Base-by-base conservation (phyloP, 2,113 vertebrate species). In the Saccopteryx leptura region DNA sequence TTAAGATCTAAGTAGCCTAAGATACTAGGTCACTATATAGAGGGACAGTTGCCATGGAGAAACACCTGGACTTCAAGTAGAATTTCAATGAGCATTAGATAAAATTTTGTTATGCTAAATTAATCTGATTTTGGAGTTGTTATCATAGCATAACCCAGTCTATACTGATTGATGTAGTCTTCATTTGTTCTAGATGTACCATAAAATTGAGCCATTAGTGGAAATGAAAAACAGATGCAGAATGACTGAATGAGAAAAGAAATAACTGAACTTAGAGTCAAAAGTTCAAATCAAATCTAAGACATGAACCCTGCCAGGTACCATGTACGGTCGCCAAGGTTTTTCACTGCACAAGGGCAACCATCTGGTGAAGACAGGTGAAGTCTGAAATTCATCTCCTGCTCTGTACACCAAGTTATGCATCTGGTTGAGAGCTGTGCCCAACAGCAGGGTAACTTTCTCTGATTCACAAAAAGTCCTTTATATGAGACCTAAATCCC, bases 211-310 rank as follows among this genome's bases (percentile, higher is more conserved):
- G 23, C 23, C 28, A 80, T 39, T 79, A 66, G 48, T 63, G 31
- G 74, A 82, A 48, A 54, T 61, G 5, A 90, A 95, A 76, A 58
- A 28, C 17, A 94, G 39, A 82, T 60, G 13, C 12, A 65, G 6
- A 31, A 23, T 56, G 19, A 23, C 14, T 52, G 9, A 88, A 80
- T 56, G 18, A 56, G 71, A 88, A 92, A 75, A 48, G 17, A 90
- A 81, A 69, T 65, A n/a, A 90, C 4, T 84, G 14, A 92, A 90
- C 2, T 85, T 94, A 61, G 60, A 61, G 33, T 68, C 28, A 82
- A 88, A 96, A 94, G 39, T 90, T 83, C 33, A 93, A 61, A 56
- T 68, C 46, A 11, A 92, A 21, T 72, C 58, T 66, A 75, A 56
- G 19, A 85, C 19, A 65, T 48, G 5, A 90, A 71, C 65, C 92